Evolutionary conservation across 2,888 invertebrate genomes (phyloP).

Genomic region (Catocala sponsa): DNA sequence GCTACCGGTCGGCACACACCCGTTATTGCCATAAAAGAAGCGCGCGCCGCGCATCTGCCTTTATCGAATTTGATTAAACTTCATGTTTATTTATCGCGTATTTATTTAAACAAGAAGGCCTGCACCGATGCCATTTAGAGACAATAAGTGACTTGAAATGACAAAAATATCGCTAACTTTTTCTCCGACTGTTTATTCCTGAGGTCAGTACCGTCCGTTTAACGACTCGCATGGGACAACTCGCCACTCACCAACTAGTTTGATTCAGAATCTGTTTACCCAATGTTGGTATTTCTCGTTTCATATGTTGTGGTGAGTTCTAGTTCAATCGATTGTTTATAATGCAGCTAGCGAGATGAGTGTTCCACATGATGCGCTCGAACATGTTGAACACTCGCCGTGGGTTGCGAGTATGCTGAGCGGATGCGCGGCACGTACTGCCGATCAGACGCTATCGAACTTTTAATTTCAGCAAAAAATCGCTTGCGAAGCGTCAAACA

Average conservation of each 20-base stretch:
- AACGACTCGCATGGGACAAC: conserved; percentile 39
- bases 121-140: conserved; percentile 63
- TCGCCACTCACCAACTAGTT: conserved; percentile 36
- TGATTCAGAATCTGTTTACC: conserved; percentile 28
- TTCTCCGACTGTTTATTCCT: conserved; percentile 39
- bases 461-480: conserved; percentile 83
- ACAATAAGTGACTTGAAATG: conserved; percentile 44
- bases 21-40: conserved; percentile 81
- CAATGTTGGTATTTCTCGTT: conserved; percentile 31
- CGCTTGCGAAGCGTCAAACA: conserved; percentile 68
- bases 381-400: conserved; percentile 24
- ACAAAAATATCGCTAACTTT: conserved; percentile 45
- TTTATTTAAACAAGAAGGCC: conserved; percentile 72
- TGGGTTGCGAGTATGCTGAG: conserved; percentile 36
- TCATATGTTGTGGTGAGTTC: conserved; percentile 21
- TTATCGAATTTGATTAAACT: conserved; percentile 86
- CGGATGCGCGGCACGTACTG: conserved; percentile 68
- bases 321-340: conserved; percentile 26
- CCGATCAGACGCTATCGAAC: conserved; percentile 74
- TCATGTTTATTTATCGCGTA: conserved; percentile 83
- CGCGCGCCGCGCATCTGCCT: conserved; percentile 79
- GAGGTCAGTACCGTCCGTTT: conserved; percentile 34
- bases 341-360: conserved; percentile 16
- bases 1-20: conserved; percentile 68
- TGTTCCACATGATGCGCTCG: conserved; percentile 26